phyloP scores from a whole-genome alignment of 1,140 invertebrate genomes.

The Uloborus diversus region DNA sequence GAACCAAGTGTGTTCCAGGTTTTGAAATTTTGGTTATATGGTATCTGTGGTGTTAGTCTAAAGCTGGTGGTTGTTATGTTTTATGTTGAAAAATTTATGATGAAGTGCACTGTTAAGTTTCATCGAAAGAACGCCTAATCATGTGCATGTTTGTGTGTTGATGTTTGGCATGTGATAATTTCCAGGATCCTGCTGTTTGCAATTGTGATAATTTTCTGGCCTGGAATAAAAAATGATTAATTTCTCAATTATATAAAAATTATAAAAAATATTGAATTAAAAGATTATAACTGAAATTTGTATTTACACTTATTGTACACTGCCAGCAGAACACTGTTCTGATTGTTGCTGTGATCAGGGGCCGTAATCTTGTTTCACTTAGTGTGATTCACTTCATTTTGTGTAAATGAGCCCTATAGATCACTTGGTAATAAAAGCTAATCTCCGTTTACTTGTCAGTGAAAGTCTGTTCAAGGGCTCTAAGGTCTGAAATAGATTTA shows the following conservation, averaged over 20 bases:
- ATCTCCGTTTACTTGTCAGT: too few relatives aligned
- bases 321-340: slow-evolving; percentile 39
- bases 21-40: slow-evolving; percentile 1
- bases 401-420: too few relatives aligned
- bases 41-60: slow-evolving; percentile 37
- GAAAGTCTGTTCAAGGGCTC: too few relatives aligned
- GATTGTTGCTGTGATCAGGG: slow-evolving; percentile 36
- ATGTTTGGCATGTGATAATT: slow-evolving; percentile 55
- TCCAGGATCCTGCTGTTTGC: slow-evolving; percentile 43
- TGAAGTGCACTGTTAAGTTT: slow-evolving; percentile 15
- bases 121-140: not conserved
- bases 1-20: not conserved
- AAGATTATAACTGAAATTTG: slow-evolving; percentile 14
- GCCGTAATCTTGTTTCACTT: not conserved
- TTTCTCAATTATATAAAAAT: slow-evolving; percentile 26
- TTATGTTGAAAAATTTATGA: slow-evolving; percentile 32
- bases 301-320: slow-evolving; percentile 27
- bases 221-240: slow-evolving; percentile 46
- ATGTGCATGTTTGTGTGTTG: slow-evolving; percentile 25
- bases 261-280: not conserved
- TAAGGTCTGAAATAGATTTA: too few relatives aligned
- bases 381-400: too few relatives aligned
- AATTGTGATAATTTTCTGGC: slow-evolving; percentile 55
- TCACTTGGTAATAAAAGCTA: too few relatives aligned
- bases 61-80: slow-evolving; percentile 27